Percentiles rank a stretch among this genome's conserved stretches.
Conservation (phyloP, 1,140 invertebrate species). For the Galendromus occidentalis region DNA sequence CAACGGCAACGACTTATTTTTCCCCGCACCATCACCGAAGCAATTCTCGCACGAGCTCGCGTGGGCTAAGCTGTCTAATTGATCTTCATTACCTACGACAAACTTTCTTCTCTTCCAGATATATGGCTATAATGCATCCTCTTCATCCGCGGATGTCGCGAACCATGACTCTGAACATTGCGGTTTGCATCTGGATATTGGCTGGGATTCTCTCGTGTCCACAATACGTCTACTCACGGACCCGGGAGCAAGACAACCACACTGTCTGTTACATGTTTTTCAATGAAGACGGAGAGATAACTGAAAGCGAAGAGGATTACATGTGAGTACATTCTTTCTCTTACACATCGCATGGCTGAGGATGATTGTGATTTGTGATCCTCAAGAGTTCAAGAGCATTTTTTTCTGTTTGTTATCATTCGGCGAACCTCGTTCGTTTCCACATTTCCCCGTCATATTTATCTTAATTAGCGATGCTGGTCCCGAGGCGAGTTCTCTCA, state of each 20-base stretch:
- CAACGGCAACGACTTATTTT: too few relatives aligned
- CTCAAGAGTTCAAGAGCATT: too few relatives aligned
- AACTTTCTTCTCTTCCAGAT: background rate
- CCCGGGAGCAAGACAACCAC: background rate
- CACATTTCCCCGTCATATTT: too few relatives aligned
- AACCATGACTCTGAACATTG: conserved; percentile 2
- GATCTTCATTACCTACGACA: background rate
- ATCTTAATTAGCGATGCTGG: too few relatives aligned
- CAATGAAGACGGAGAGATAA: background rate
- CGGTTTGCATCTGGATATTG: conserved; percentile 1
- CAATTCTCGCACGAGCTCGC: too few relatives aligned
- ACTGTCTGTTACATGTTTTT: conserved; percentile 5
- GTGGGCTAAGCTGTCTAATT: too few relatives aligned
- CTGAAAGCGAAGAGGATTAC: background rate
- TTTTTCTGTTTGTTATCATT: too few relatives aligned
- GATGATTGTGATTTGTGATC: too few relatives aligned
- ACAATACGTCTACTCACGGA: background rate
- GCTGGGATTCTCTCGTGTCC: background rate
- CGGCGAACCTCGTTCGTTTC: too few relatives aligned
- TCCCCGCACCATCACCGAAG: too few relatives aligned
- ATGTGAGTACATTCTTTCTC: background rate
- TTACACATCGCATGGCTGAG: too few relatives aligned
- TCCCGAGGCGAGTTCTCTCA: too few relatives aligned
- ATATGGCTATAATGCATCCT: conserved; percentile 4
- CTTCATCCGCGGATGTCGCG: background rate